phyloP scores from a whole-genome alignment of 2,888 invertebrate species.

The Drosophila borealis region DNA sequence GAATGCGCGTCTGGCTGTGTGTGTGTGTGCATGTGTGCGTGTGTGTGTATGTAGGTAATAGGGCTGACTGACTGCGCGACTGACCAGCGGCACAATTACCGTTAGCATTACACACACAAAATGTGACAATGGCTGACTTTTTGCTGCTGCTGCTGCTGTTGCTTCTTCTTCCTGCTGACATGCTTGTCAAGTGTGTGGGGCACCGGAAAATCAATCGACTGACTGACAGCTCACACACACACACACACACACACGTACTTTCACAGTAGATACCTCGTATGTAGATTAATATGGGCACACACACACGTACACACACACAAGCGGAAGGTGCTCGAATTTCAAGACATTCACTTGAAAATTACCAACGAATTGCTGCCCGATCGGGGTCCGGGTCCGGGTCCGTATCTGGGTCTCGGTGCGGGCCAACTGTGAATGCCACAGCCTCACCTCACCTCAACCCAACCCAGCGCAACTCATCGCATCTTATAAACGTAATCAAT shows the following conservation, averaged over 20 bases:
- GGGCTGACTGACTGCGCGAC: slow-evolving; percentile 56
- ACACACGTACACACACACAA: slow-evolving; percentile 2
- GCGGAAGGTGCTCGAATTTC: slow-evolving; percentile 54
- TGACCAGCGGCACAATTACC: slow-evolving; percentile 72
- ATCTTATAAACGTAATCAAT: slow-evolving; percentile 55
- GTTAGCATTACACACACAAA: slow-evolving; percentile 57
- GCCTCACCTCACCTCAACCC: slow-evolving; percentile 17
- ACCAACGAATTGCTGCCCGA: slow-evolving; percentile 35
- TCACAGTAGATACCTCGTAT: slow-evolving; percentile 25
- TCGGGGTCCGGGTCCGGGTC: background rate
- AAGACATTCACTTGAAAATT: slow-evolving; percentile 62
- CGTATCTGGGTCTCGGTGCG: background rate
- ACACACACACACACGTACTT: slow-evolving; percentile 19
- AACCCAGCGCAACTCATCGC: background rate
- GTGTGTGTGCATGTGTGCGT: slow-evolving; percentile 1
- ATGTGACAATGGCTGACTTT: slow-evolving; percentile 58
- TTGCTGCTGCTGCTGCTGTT: slow-evolving; percentile 7
- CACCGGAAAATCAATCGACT: slow-evolving; percentile 75
- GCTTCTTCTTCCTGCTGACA: slow-evolving; percentile 45
- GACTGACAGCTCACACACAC: slow-evolving; percentile 62
- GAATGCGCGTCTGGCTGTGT: slow-evolving; percentile 9
- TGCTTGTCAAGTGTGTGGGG: slow-evolving; percentile 72
- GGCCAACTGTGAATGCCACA: slow-evolving; percentile 22
- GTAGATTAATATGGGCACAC: slow-evolving; percentile 14
- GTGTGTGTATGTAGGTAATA: slow-evolving; percentile 68